A percentile compares a stretch with the other conserved stretches of the same genome.
Evolutionary conservation across 2,797 vertebrate genomes (phyloP).

Genomic region (Semaprochilodus insignis): DNA sequence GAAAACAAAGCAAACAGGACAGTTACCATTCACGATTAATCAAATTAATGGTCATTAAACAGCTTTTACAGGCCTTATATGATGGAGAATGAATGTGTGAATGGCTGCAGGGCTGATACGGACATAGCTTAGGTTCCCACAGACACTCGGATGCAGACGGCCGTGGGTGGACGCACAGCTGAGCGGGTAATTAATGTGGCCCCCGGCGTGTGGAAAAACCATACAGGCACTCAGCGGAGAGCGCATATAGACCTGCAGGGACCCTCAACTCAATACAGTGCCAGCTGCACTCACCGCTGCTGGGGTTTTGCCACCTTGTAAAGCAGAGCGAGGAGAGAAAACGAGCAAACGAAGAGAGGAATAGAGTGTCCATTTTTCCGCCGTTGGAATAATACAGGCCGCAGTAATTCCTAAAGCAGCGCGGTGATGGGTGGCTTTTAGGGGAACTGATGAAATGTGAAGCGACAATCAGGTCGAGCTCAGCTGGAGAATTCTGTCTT

Average conservation of each 20-base stretch:
- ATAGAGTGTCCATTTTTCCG: constrained; percentile 41
- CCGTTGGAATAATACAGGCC: constrained; percentile 42
- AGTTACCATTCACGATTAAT: constrained; percentile 27
- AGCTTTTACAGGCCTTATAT: constrained; percentile 11
- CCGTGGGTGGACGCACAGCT: constrained; percentile 70
- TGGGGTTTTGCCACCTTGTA: constrained; percentile 80
- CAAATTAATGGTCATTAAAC: constrained; percentile 26
- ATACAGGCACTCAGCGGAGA: constrained; percentile 76
- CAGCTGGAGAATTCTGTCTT: neutral
- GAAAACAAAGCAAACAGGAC: neutral
- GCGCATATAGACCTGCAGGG: constrained; percentile 74
- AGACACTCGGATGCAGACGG: constrained; percentile 64
- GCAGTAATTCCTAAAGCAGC: constrained; percentile 58
- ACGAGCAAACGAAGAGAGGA: constrained; percentile 54
- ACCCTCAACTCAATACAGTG: constrained; percentile 72
- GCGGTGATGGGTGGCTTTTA: constrained; percentile 61
- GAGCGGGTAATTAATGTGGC: constrained; percentile 55
- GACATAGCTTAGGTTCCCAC: constrained; percentile 70
- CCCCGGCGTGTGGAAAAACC: constrained; percentile 80
- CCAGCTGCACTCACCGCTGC: constrained; percentile 76
- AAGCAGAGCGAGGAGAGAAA: constrained; percentile 61
- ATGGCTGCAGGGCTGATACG: neutral
- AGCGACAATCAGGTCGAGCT: constrained; percentile 19
- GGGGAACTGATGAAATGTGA: constrained; percentile 33
- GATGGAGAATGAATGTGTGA: neutral